A percentile compares a stretch with the other conserved stretches of the same genome.
These are phyloP conservation scores for Mystacornis crossleyi DNA, from an alignment of 2,113 vertebrate species.

Conservation along the genomic window DNA sequence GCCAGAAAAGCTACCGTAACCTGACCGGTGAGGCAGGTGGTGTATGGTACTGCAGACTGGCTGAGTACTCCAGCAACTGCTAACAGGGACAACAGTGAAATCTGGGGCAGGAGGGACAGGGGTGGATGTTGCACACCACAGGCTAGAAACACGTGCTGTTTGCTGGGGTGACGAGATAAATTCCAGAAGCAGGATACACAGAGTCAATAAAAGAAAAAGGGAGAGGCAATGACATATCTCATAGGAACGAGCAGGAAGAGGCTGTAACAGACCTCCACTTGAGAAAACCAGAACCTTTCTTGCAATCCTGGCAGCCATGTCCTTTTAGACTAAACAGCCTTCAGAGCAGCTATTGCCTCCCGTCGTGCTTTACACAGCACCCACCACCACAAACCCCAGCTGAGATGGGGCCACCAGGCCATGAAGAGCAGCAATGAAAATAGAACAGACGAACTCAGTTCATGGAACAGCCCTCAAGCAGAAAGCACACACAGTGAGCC, in stretches of 20 bases:
- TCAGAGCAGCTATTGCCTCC: not conserved
- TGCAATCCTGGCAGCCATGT: not conserved
- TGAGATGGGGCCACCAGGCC: not conserved
- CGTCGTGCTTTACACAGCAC: not conserved
- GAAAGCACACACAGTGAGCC: not conserved
- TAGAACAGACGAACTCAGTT: not conserved
- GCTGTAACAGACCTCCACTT: not conserved
- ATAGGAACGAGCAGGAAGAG: fast-evolving
- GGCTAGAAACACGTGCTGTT: not conserved
- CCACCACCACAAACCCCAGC: not conserved
- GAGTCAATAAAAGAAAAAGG: not conserved
- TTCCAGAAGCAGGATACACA: not conserved
- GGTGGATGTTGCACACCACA: not conserved
- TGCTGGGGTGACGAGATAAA: not conserved
- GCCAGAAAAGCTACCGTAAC: not conserved
- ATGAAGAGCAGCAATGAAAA: not conserved
- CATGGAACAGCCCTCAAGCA: not conserved
- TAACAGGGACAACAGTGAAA: not conserved
- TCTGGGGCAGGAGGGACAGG: not conserved
- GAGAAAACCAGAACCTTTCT: not conserved
- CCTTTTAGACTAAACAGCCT: not conserved
- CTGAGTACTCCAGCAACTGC: not conserved
- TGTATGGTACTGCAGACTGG: not conserved
- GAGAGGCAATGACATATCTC: not conserved
- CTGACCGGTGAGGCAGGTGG: not conserved